Percentiles rank a stretch among this genome's conserved stretches.
Evolutionary conservation across 2,888 invertebrate genomes (phyloP).

Genomic region (Heliconius hortense): DNA sequence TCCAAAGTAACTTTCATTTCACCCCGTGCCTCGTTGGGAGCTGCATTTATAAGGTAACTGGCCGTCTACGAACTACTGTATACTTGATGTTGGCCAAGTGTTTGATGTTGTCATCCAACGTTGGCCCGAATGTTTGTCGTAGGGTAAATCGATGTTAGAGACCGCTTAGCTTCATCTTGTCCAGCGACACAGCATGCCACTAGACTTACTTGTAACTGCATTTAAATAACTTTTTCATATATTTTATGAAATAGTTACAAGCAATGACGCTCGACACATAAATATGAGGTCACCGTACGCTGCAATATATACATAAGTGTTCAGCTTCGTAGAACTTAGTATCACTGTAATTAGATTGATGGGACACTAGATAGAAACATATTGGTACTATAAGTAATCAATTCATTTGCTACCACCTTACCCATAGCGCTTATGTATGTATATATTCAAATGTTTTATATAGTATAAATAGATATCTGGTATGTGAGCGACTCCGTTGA

Average conservation of each 20-base stretch:
- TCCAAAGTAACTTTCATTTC: constrained; percentile 81
- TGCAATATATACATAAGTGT: neutral
- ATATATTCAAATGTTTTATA: constrained; percentile 44
- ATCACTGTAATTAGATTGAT: constrained; percentile 20
- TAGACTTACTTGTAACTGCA: constrained; percentile 18
- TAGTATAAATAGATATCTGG: constrained; percentile 62
- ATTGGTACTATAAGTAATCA: constrained; percentile 15
- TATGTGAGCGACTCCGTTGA: constrained; percentile 77
- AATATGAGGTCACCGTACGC: constrained; percentile 4
- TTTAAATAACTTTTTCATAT: constrained; percentile 24
- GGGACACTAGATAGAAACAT: constrained; percentile 2
- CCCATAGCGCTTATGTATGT: constrained; percentile 51
- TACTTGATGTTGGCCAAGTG: constrained; percentile 62
- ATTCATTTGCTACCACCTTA: constrained; percentile 42
- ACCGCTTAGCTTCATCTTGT: constrained; percentile 63
- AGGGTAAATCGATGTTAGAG: constrained; percentile 71
- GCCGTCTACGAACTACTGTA: constrained; percentile 57
- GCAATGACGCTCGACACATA: neutral
- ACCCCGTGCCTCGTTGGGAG: constrained; percentile 75
- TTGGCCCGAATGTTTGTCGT: constrained; percentile 63
- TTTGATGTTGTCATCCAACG: constrained; percentile 45
- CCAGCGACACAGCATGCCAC: constrained; percentile 45
- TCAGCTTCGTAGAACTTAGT: constrained; percentile 18
- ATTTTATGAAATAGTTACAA: constrained; percentile 20
- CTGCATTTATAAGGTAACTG: constrained; percentile 75